A percentile compares a stretch with the other conserved stretches of the same genome.
Evolutionary conservation across 64 coral and sea anemone genomes (phyloP).

Genomic region (Dendrophyllia cribrosa): DNA sequence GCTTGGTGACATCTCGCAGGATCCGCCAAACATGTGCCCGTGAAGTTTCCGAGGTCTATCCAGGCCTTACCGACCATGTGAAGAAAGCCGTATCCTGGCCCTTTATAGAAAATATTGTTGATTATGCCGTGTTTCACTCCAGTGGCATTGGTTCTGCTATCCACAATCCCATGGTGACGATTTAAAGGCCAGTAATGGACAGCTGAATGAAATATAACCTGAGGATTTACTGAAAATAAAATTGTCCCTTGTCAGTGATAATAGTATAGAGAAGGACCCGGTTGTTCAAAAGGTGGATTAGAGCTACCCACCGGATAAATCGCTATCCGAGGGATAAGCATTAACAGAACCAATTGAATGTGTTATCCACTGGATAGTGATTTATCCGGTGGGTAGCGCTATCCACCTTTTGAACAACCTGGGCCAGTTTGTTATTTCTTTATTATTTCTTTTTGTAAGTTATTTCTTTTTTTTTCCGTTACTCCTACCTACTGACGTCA

Average conservation of each 20-base stretch:
- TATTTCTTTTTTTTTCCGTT: too few relatives aligned
- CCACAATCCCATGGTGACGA: background rate
- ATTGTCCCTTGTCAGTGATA: background rate
- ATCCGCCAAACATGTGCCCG: conserved; percentile 36
- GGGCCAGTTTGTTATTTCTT: too few relatives aligned
- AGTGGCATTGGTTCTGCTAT: conserved; percentile 38
- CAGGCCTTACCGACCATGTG: conserved; percentile 22
- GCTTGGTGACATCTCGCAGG: conserved; percentile 29
- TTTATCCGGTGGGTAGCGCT: too few relatives aligned
- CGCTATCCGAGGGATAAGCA: too few relatives aligned
- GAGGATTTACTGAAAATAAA: background rate
- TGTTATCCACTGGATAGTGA: too few relatives aligned
- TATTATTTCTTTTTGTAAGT: too few relatives aligned
- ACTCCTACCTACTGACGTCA: too few relatives aligned
- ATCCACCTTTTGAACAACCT: too few relatives aligned
- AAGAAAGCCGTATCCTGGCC: conserved; percentile 30
- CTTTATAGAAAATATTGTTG: conserved; percentile 36
- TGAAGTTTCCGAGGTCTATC: conserved; percentile 54
- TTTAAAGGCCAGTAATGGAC: conserved; percentile 69
- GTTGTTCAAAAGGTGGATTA: too few relatives aligned
- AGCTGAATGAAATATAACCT: conserved; percentile 4
- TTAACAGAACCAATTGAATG: too few relatives aligned
- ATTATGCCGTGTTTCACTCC: conserved; percentile 40
- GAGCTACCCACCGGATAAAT: too few relatives aligned
- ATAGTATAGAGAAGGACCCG: too few relatives aligned